phyloP scores from a whole-genome alignment of 2,113 vertebrate genomes.

The Mesitornis unicolor region DNA sequence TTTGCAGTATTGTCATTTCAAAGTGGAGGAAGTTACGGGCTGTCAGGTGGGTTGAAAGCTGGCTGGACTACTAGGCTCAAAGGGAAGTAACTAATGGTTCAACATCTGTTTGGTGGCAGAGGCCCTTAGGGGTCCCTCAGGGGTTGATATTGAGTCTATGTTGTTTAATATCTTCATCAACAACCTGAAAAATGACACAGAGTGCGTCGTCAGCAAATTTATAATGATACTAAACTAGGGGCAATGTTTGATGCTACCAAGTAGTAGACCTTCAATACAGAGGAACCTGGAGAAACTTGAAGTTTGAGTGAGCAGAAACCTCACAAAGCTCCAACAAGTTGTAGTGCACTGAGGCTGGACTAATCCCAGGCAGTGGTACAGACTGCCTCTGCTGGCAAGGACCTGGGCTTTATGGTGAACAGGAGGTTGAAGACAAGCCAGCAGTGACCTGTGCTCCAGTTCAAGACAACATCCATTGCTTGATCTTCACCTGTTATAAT shows the following conservation, averaged over 20 bases:
- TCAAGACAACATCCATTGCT: background rate
- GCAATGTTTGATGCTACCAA: background rate
- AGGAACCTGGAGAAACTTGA: background rate
- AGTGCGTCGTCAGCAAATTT: background rate
- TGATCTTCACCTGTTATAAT: background rate
- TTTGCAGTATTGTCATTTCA: background rate
- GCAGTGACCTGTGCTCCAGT: background rate
- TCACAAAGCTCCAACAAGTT: background rate
- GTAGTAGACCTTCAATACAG: background rate
- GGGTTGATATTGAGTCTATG: background rate
- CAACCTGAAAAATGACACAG: background rate
- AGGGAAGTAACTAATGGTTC: background rate
- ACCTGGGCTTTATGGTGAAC: background rate
- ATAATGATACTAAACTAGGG: background rate
- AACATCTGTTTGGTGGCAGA: background rate
- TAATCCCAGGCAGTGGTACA: background rate
- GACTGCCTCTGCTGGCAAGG: background rate
- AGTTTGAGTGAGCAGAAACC: background rate
- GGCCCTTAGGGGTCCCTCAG: too few relatives aligned
- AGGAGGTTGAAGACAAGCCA: background rate
- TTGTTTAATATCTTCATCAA: background rate
- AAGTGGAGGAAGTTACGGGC: background rate
- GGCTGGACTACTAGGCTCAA: background rate
- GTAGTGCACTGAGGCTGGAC: background rate
- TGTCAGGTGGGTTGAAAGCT: background rate